Evolutionary conservation across 2,888 invertebrate species (phyloP).

Genomic region (Tyria jacobaeae): DNA sequence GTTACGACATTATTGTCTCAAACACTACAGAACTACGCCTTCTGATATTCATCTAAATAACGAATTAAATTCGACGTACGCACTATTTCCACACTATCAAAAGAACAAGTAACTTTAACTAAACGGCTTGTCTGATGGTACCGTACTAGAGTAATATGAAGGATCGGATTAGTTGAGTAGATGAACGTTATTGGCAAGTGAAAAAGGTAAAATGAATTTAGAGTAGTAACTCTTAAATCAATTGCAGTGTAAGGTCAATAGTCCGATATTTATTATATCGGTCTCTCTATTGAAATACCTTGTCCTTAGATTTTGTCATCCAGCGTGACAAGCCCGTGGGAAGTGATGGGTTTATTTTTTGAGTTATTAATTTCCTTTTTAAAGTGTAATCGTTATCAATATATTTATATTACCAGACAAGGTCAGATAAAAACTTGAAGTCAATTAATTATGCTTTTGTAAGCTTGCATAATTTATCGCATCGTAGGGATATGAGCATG

Average conservation of each 20-base stretch:
- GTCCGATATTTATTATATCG: not conserved
- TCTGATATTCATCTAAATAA: slow-evolving; percentile 37
- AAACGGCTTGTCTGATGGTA: no score
- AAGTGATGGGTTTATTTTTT: not conserved
- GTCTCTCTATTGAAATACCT: not conserved
- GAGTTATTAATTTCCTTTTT: not conserved
- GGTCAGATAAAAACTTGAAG: slow-evolving; percentile 61
- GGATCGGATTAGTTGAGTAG: no score
- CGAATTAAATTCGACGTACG: slow-evolving; percentile 25
- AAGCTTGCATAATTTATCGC: slow-evolving; percentile 59
- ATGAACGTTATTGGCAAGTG: not conserved
- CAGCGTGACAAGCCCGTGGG: not conserved
- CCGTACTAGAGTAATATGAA: no score
- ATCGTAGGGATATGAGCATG: slow-evolving; percentile 22
- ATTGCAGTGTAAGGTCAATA: not conserved
- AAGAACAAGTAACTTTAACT: no score
- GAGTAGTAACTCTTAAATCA: not conserved
- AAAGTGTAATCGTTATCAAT: slow-evolving; percentile 51
- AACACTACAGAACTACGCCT: slow-evolving; percentile 23
- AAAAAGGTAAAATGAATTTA: not conserved
- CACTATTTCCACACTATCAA: no score
- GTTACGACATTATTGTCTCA: slow-evolving; percentile 60
- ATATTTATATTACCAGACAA: slow-evolving; percentile 56
- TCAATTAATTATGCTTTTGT: slow-evolving; percentile 63
- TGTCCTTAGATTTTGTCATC: not conserved